Evolutionary conservation across 2,113 vertebrate genomes (phyloP).

Genomic region (Aldabrachelys gigantea): DNA sequence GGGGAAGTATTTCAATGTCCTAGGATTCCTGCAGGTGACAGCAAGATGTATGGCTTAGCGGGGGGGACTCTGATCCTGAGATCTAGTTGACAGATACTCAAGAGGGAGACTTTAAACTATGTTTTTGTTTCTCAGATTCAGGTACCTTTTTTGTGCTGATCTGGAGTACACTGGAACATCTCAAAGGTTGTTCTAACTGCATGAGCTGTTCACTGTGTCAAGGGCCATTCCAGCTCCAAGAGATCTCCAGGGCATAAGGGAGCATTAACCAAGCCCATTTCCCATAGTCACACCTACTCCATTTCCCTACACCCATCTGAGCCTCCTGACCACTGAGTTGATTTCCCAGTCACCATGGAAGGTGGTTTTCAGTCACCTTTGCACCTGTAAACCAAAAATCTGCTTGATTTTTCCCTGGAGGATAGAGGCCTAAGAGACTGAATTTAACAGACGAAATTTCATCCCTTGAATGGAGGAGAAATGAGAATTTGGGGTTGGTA

Average conservation of each 20-base stretch:
- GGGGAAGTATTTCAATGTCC: background rate
- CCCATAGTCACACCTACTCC: background rate
- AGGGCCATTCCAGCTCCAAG: background rate
- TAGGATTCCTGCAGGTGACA: background rate
- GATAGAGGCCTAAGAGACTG: background rate
- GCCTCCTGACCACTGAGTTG: background rate
- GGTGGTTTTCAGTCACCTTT: background rate
- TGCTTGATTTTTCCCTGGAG: background rate
- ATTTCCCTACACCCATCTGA: background rate
- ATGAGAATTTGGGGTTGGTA: background rate
- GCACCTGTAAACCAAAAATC: background rate
- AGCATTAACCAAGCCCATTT: background rate
- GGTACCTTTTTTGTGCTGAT: background rate
- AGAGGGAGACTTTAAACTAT: background rate
- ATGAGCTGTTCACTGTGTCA: background rate
- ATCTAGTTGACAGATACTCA: background rate
- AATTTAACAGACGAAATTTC: background rate
- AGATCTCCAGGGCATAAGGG: background rate
- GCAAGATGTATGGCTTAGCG: background rate
- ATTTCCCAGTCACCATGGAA: background rate
- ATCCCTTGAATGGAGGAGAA: background rate
- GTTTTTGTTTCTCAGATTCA: background rate
- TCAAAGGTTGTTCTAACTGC: background rate
- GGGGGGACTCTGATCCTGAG: background rate
- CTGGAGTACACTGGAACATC: background rate